Conservation (phyloP, 2,113 vertebrate species). For the Corynorhinus townsendii region DNA sequence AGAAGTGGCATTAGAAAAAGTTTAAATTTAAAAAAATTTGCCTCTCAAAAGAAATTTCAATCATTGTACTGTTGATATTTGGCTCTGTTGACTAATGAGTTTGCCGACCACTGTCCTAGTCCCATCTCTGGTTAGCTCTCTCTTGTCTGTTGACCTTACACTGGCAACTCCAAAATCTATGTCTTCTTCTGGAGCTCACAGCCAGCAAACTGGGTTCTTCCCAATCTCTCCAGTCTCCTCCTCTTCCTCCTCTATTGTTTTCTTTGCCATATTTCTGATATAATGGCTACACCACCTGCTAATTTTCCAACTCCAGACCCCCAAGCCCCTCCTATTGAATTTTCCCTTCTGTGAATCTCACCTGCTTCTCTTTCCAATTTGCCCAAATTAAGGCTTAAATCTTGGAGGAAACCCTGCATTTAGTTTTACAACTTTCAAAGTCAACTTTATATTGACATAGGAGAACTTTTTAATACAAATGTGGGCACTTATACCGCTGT, state of each 20-base stretch:
- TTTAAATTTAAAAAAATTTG: too few relatives aligned
- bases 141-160: accelerated
- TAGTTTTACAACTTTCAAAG: background rate
- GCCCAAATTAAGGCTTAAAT: too few relatives aligned
- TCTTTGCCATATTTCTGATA: background rate
- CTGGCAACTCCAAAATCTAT: accelerated
- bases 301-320: accelerated
- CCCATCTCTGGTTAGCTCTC: background rate
- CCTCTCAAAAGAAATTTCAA: too few relatives aligned
- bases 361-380: background rate
- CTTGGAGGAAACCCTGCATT: background rate
- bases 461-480: background rate
- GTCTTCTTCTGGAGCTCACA: accelerated
- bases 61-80: too few relatives aligned
- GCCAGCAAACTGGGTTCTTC: accelerated
- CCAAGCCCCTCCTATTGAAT: accelerated
- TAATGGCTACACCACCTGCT: accelerated
- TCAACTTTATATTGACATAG: background rate
- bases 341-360: background rate
- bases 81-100: too few relatives aligned
- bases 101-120: too few relatives aligned
- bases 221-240: background rate
- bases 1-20: too few relatives aligned
- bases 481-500: too few relatives aligned
- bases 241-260: background rate